phyloP scores from a whole-genome alignment of 2,888 invertebrate genomes.

The Ichneumon xanthorius region DNA sequence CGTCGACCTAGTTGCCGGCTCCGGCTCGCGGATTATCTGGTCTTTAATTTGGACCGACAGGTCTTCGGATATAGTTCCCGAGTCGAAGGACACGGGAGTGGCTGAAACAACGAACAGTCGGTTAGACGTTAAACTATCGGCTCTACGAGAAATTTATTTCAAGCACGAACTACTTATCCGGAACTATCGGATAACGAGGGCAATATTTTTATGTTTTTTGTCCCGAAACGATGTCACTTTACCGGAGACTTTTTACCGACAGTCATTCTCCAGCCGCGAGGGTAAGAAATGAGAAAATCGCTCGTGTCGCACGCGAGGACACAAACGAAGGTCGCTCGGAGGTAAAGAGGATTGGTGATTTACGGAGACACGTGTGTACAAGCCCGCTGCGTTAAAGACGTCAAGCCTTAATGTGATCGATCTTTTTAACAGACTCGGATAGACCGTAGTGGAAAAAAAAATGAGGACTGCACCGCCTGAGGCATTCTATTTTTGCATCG shows the following conservation, averaged over 20 bases:
- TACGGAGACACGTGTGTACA: not conserved
- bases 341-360: slow-evolving; percentile 22
- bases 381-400: not conserved
- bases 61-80: slow-evolving; percentile 74
- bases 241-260: not conserved
- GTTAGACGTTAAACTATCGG: not conserved
- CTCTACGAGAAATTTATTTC: not conserved
- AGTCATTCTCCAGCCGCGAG: not conserved
- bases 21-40: slow-evolving; percentile 63
- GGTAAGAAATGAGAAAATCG: slow-evolving; percentile 13
- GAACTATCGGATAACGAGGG: not conserved
- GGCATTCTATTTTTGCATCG: slow-evolving; percentile 26
- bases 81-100: slow-evolving; percentile 64
- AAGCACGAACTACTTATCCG: not conserved
- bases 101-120: slow-evolving; percentile 26
- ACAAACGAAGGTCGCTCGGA: not conserved
- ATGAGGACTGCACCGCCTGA: not conserved
- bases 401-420: slow-evolving; percentile 38
- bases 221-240: not conserved
- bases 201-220: not conserved
- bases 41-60: slow-evolving; percentile 70
- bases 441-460: not conserved
- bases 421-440: slow-evolving; percentile 10
- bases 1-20: slow-evolving; percentile 70
- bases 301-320: slow-evolving; percentile 26